Conservation (phyloP, 2,797 vertebrate genomes). For the Heteromormyrus szaboi region DNA sequence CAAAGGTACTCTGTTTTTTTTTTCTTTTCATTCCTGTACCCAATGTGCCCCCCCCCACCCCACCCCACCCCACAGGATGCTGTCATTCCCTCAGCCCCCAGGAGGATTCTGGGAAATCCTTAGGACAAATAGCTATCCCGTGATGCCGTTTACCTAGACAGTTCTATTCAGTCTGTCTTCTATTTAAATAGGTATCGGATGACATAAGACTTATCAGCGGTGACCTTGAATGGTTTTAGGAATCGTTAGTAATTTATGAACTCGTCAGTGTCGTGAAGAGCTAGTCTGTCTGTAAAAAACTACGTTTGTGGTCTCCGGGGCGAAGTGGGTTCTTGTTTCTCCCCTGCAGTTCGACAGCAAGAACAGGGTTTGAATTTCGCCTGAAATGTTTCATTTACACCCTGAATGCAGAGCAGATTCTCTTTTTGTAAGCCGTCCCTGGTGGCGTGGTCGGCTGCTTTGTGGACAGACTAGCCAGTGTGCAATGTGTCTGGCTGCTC, state of each 20-base stretch:
- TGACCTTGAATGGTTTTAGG: slow-evolving; percentile 3
- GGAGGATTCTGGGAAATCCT: not conserved
- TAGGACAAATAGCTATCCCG: not conserved
- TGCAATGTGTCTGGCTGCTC: not conserved
- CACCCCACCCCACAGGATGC: not conserved
- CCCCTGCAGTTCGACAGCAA: not conserved
- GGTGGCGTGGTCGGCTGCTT: not conserved
- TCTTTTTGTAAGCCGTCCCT: not conserved
- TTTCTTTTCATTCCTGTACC: not conserved
- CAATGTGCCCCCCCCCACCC: not conserved
- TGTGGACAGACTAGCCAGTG: not conserved
- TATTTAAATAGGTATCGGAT: not conserved
- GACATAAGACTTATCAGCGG: not conserved
- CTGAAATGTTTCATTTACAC: not conserved
- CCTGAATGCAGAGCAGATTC: not conserved
- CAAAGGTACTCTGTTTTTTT: not conserved
- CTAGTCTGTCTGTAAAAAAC: not conserved
- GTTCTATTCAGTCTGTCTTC: not conserved
- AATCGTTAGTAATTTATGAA: not conserved
- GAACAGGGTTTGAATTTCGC: not conserved
- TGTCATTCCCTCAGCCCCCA: not conserved
- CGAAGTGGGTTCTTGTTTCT: not conserved
- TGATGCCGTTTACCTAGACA: not conserved
- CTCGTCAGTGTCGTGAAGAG: not conserved
- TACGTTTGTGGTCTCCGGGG: not conserved